Percentiles rank a stretch among this genome's conserved stretches.
Conservation (phyloP, 2,888 invertebrate genomes). For the Mythimna ferrago region DNA sequence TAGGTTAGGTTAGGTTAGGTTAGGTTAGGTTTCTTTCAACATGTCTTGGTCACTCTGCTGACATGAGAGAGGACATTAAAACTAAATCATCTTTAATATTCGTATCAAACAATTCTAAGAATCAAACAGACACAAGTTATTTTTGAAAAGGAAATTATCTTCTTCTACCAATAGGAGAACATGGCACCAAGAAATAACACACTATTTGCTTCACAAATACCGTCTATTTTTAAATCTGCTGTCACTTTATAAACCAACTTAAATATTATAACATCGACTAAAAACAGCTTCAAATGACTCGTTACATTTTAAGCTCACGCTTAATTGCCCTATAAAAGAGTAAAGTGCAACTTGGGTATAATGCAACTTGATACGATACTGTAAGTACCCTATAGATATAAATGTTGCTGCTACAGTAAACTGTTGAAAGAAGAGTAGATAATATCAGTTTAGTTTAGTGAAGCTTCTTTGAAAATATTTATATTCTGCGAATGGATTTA, state of each 20-base stretch:
- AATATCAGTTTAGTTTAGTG: not conserved
- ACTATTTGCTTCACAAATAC: not conserved
- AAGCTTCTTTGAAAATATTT: not conserved
- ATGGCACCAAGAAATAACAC: too few species aligned
- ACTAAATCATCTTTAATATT: too few species aligned
- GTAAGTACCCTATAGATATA: slow-evolving; percentile 35
- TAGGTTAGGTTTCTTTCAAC: too few species aligned
- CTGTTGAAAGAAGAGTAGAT: slow-evolving; percentile 7
- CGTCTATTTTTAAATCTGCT: not conserved
- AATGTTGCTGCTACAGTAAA: slow-evolving; percentile 24
- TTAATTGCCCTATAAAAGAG: slow-evolving; percentile 68
- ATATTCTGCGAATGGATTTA: too few species aligned
- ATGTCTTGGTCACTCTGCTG: too few species aligned
- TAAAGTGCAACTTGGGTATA: slow-evolving; percentile 63
- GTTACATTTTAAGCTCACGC: slow-evolving; percentile 59
- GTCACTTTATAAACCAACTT: slow-evolving; percentile 44
- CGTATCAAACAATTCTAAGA: too few species aligned
- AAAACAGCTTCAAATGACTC: slow-evolving; percentile 39
- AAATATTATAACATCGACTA: slow-evolving; percentile 20
- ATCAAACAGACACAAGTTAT: too few species aligned
- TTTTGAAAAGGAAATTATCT: too few species aligned
- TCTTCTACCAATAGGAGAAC: too few species aligned
- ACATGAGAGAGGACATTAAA: too few species aligned
- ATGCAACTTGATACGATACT: slow-evolving; percentile 55
- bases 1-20: too few species aligned